Conservation (phyloP, 2,888 invertebrate species). For the Lochmaea capreae region DNA sequence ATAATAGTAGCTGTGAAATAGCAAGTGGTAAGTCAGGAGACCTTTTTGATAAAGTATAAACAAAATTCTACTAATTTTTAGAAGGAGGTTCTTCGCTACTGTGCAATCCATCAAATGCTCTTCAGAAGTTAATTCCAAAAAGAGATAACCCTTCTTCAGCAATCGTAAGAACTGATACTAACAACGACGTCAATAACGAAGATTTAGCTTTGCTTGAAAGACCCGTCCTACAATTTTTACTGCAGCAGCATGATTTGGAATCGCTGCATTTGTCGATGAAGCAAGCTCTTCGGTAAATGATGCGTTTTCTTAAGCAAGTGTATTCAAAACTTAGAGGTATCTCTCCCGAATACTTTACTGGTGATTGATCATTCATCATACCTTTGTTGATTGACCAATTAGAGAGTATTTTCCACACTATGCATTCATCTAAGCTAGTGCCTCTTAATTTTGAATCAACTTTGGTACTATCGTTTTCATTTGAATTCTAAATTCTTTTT, state of each 20-base stretch:
- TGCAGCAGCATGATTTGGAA: conserved; percentile 87
- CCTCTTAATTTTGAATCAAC: too few species aligned
- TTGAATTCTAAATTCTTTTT: conserved; percentile 17
- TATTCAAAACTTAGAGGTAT: too few species aligned
- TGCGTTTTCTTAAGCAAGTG: neutral
- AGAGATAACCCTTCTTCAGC: conserved; percentile 70
- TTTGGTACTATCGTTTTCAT: too few species aligned
- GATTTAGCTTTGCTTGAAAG: conserved; percentile 75
- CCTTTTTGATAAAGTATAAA: neutral
- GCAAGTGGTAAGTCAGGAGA: conserved; percentile 63
- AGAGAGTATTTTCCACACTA: too few species aligned
- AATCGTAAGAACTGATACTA: conserved; percentile 58
- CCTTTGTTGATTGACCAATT: too few species aligned
- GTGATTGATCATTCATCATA: too few species aligned
- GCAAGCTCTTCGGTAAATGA: conserved; percentile 76
- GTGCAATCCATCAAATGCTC: conserved; percentile 89
- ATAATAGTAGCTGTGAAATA: conserved; percentile 78
- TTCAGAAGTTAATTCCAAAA: conserved; percentile 82
- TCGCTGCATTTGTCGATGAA: conserved; percentile 88
- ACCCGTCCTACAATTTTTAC: conserved; percentile 89
- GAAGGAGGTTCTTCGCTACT: conserved; percentile 84
- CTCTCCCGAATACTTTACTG: too few species aligned
- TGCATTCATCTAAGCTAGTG: too few species aligned
- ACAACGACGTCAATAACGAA: conserved; percentile 63
- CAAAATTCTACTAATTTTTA: conserved; percentile 52